Evolutionary conservation across 2,888 invertebrate genomes (phyloP), one percentile per base, ranked within the genome.

Genomic region (Tachina fera): DNA sequence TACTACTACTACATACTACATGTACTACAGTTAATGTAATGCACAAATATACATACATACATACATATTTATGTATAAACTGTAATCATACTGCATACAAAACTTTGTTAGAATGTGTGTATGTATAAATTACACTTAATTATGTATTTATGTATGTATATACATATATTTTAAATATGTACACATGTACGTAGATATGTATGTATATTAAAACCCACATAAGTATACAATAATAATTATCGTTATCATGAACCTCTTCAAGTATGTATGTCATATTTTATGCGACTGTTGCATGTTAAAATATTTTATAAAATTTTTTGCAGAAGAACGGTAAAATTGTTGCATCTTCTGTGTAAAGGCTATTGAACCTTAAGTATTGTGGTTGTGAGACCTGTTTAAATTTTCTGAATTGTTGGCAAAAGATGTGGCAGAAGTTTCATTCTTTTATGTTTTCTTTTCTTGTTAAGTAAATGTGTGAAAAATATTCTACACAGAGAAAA

Each of bases 191-290:
- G 4, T 31, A 4, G 0, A 4, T 31, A 31, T 31, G 31, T 4
- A 31, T 4, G n/a, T n/a, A 31, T 2, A 31, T 31, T 4, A 2
- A 31, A 31, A 31, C 31, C 31, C 31, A 31, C 31, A 31, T 56
- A n/a, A n/a, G n/a, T n/a, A 61, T 43, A 31, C 10, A 60, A 49
- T 10, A 41, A 41, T 60, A 11, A 45, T 53, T 8, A 11, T 45
- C 31, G 41, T 72, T 72, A 72, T 70, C 39, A 68, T 61, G 68
- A 60, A 82, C 81, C 81, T 81, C 74, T 82, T 82, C 78, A 85
- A 78, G 84, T 84, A 53, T 76, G 84, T 84, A 60, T 74, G 83
- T 78, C 80, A 76, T 79, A 83, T 58, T 60, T 81, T 47, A 49
- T 61, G 39, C 4, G 49, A 61, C 43, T 60, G 31, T 81, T 51